Evolutionary conservation across 2,797 vertebrate species (phyloP), one percentile per base, ranked within the genome.

Genomic region (Diplodus sargus): DNA sequence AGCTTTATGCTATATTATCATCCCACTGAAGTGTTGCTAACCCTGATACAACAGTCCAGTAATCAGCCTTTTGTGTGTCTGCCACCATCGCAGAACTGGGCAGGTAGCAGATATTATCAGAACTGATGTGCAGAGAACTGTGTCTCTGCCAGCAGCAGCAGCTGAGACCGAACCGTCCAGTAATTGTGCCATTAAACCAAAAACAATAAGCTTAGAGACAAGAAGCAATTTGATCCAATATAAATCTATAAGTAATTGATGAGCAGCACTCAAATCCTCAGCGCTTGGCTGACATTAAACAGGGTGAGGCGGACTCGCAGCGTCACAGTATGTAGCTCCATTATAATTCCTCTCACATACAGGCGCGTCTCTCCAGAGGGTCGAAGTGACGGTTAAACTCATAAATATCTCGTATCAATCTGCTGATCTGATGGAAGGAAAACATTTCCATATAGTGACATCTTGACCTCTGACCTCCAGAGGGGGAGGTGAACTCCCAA

Each of bases 381-480:
- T 25, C 8, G 0, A 25, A 11, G 18, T 61, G 63, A 52, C 39
- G 17, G 18, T 70, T 22, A 56, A 23, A 58, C 18, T 48, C 1
- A 45, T 54, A 61, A n/a, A 68, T 39, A 28, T 4, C 62, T 60
- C 10, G 39, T 59, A 22, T 60, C 4, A 5, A 52, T 77, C 61
- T 34, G 69, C 25, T 71, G 51, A 49, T 30, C 20, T 28, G 43
- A 57, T 4, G 17, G 20, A 16, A 8, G 0, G 10, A 34, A 9
- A 28, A 14, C 3, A 45, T 63, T 20, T 67, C 65, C 60, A 64
- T 61, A 68, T 61, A 18, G 15, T 20, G 69, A 65, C 48, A 17
- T 60, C 17, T 51, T 22, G 70, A 78, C 43, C 78, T 78, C 61
- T 86, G 63, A 75, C 43, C 34, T 69, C 30, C 4, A 16, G 34